Base-by-base conservation (phyloP, 2,113 vertebrate genomes). In the Madoqua kirkii region DNA sequence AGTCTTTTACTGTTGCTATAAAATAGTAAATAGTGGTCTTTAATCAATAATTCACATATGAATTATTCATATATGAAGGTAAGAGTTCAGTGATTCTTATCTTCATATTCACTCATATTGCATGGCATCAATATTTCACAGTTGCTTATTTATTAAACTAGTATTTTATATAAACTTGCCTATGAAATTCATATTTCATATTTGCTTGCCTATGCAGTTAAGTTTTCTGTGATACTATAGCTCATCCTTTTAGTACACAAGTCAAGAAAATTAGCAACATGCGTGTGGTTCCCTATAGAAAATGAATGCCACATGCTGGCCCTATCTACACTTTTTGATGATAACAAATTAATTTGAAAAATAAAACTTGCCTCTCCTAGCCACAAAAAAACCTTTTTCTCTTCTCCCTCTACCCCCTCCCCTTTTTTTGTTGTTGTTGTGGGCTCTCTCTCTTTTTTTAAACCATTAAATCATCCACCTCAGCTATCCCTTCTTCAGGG, bases 301-400 rank as follows among this genome's bases (percentile, higher is more conserved):
- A 94, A 60, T 25, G 48, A 95, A 57, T 15, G 45, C 43, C 50
- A n/a, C 43, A 23, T 17, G 23, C 43, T 92, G 7, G 14, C 27
- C 64, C 82, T 40, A 62, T 50, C 33, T 45, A 40, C 29, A 15
- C 2, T 27, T 87, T 78, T 60, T 21, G 19, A 14, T 60, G 81
- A 60, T 82, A 87, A 93, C 62, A 93, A 59, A 95, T 67, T 40
- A 36, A 60, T 81, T 97, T 97, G 57, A 52, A 79, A 95, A 90
- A 82, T 19, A 54, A 82, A 97, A 64, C n/a, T 96, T 82, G 87
- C 85, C 88, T 81, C 74, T 91, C 33, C 89, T 76, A n/a, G 59
- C 55, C 74, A 91, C 60, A 92, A 81, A 36, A 50, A 88, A 93
- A 57, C 64, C 64, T 74, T 93, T 67, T 62, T 33, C 57, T 59